Percentiles rank a stretch among this genome's conserved stretches.
Evolutionary conservation across 2,113 vertebrate species (phyloP).

Genomic region (Hepsetus odoe): DNA sequence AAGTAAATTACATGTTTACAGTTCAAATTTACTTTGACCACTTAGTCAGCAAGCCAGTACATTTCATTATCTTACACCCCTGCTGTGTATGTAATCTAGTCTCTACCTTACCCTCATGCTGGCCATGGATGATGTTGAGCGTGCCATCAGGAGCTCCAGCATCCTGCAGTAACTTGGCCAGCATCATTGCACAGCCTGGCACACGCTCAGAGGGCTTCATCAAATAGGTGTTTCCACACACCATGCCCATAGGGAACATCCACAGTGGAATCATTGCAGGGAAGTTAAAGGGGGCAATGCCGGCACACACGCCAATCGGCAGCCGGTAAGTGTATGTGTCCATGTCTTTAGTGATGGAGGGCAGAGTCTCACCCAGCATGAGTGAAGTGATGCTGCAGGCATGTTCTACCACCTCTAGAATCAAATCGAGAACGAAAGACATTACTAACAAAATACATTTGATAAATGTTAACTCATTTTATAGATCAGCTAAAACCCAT

Average conservation of each 20-base stretch:
- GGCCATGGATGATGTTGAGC: conserved; percentile 93
- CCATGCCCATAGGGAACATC: conserved; percentile 98
- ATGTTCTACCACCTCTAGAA: conserved; percentile 95
- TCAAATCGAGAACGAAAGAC: neutral
- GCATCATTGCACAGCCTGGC: conserved; percentile 90
- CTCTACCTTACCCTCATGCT: conserved; percentile 91
- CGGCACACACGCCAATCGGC: conserved; percentile 92
- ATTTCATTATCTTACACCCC: neutral
- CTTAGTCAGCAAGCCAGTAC: neutral
- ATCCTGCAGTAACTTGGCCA: conserved; percentile 91
- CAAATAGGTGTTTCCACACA: conserved; percentile 94
- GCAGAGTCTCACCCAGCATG: conserved; percentile 93
- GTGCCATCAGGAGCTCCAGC: conserved; percentile 91
- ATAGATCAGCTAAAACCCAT: too few relatives aligned
- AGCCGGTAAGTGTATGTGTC: conserved; percentile 91
- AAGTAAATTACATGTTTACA: neutral
- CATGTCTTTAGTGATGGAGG: conserved; percentile 97
- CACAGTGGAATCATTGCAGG: conserved; percentile 98
- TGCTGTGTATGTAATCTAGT: too few relatives aligned
- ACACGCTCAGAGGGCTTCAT: conserved; percentile 96
- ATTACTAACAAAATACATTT: neutral
- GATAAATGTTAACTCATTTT: too few relatives aligned
- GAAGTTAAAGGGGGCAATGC: conserved; percentile 95
- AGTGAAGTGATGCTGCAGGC: conserved; percentile 94
- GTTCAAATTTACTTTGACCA: neutral